These are phyloP conservation scores for Liodrosophila aerea DNA, from an alignment of 2,888 invertebrate species.

Conservation along the genomic window DNA sequence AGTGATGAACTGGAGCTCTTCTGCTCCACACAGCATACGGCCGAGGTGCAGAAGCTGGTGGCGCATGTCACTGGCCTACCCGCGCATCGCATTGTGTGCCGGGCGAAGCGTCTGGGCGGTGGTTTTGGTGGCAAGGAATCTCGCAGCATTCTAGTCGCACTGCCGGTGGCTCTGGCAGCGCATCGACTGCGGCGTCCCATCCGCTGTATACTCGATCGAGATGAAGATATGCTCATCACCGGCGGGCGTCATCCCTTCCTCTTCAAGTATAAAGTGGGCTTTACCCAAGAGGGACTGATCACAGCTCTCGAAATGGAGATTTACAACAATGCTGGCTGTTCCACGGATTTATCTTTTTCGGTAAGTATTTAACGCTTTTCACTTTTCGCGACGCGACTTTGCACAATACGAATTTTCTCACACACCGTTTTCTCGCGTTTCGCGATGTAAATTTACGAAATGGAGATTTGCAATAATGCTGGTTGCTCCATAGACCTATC, in stretches of 20 bases:
- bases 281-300: conserved; percentile 89
- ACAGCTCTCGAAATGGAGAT: conserved; percentile 88
- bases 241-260: conserved; percentile 96
- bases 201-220: conserved; percentile 93
- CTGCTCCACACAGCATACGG: conserved; percentile 10
- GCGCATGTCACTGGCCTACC: not conserved
- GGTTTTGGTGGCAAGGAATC: conserved; percentile 15
- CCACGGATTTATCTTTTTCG: conserved; percentile 90
- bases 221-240: conserved; percentile 95
- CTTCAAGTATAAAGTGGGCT: conserved; percentile 92
- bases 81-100: not conserved
- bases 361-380: conserved; percentile 84
- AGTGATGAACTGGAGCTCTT: conserved; percentile 2
- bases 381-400: no score
- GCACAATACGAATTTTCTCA: no score
- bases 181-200: conserved; percentile 89
- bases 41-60: conserved; percentile 15
- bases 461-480: conserved; percentile 90
- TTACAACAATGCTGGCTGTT: conserved; percentile 92
- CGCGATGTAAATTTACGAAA: no score
- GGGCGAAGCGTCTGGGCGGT: conserved; percentile 8
- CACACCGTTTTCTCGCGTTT: no score
- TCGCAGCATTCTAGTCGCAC: not conserved
- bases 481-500: conserved; percentile 93
- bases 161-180: conserved; percentile 1